Evolutionary conservation across 2,888 invertebrate species (phyloP).

Genomic region (Apeira syringaria): DNA sequence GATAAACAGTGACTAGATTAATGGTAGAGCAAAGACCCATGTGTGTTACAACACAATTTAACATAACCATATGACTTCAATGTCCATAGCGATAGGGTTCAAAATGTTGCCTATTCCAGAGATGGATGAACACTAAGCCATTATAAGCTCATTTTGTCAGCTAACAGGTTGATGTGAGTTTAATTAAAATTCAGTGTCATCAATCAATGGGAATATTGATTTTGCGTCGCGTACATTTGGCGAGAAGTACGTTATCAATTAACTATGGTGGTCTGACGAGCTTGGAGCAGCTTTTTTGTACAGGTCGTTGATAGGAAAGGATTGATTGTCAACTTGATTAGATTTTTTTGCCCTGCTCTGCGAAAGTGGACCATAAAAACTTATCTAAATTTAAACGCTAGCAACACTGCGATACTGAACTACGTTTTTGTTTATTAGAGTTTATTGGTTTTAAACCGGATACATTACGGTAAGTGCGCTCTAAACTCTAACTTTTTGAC

Average conservation of each 20-base stretch:
- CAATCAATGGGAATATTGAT: slow-evolving; percentile 76
- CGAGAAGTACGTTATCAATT: slow-evolving; percentile 67
- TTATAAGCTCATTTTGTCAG: slow-evolving; percentile 76
- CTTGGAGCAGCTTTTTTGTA: slow-evolving; percentile 12
- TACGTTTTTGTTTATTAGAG: too few relatives aligned
- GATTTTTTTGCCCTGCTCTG: neutral
- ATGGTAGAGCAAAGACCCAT: slow-evolving; percentile 10
- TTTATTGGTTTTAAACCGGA: too few relatives aligned
- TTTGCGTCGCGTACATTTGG: slow-evolving; percentile 74
- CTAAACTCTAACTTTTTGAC: too few relatives aligned
- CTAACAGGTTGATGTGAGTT: slow-evolving; percentile 73
- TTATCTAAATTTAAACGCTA: too few relatives aligned
- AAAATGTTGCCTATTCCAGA: neutral
- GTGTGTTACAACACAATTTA: slow-evolving; percentile 3
- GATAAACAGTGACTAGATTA: slow-evolving; percentile 23
- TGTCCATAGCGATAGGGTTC: slow-evolving; percentile 1
- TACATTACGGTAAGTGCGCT: too few relatives aligned
- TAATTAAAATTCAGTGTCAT: slow-evolving; percentile 78
- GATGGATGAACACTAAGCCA: slow-evolving; percentile 40
- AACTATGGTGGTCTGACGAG: slow-evolving; percentile 34
- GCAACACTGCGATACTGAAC: too few relatives aligned
- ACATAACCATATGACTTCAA: slow-evolving; percentile 5
- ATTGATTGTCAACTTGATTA: slow-evolving; percentile 12
- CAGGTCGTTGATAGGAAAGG: neutral
- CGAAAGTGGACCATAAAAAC: neutral